Conservation (phyloP, 2,888 invertebrate species). For the Drosophila anomalipes region DNA sequence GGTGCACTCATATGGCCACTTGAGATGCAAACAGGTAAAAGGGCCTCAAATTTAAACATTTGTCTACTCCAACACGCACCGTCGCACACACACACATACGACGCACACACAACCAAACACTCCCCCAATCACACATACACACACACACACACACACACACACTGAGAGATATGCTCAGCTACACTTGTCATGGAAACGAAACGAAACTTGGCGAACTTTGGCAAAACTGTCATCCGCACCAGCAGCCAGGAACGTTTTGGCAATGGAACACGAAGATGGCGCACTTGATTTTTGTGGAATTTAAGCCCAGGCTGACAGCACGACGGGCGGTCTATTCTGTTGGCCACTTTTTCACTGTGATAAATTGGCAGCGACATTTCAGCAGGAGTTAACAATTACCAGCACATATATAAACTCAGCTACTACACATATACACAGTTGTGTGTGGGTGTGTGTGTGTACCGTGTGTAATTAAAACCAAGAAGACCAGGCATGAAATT, state of each 20-base stretch:
- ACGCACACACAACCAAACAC: slow-evolving; percentile 25
- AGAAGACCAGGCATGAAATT: slow-evolving; percentile 68
- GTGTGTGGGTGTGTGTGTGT: slow-evolving; percentile 12
- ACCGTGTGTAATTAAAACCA: slow-evolving; percentile 69
- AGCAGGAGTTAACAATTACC: slow-evolving; percentile 77
- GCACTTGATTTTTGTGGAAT: slow-evolving; percentile 3
- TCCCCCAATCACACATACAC: background rate
- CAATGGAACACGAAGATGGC: slow-evolving; percentile 51
- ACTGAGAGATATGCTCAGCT: slow-evolving; percentile 11
- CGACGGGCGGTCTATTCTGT: slow-evolving; percentile 47
- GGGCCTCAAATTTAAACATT: slow-evolving; percentile 79
- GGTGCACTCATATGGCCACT: slow-evolving; percentile 65
- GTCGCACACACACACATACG: slow-evolving; percentile 27
- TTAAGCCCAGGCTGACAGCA: slow-evolving; percentile 30
- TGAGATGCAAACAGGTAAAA: slow-evolving; percentile 81
- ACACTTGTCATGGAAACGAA: slow-evolving; percentile 20
- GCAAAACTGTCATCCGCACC: slow-evolving; percentile 83
- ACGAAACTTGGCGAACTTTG: slow-evolving; percentile 76
- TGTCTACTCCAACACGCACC: slow-evolving; percentile 79
- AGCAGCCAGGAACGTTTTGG: slow-evolving; percentile 45
- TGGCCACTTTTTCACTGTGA: slow-evolving; percentile 68
- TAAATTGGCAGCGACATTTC: slow-evolving; percentile 80
- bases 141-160: slow-evolving; percentile 22
- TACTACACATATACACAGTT: slow-evolving; percentile 1
- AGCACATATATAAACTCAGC: slow-evolving; percentile 56